Evolutionary conservation across 2,113 vertebrate genomes (phyloP).

Genomic region (Rhea pennata): DNA sequence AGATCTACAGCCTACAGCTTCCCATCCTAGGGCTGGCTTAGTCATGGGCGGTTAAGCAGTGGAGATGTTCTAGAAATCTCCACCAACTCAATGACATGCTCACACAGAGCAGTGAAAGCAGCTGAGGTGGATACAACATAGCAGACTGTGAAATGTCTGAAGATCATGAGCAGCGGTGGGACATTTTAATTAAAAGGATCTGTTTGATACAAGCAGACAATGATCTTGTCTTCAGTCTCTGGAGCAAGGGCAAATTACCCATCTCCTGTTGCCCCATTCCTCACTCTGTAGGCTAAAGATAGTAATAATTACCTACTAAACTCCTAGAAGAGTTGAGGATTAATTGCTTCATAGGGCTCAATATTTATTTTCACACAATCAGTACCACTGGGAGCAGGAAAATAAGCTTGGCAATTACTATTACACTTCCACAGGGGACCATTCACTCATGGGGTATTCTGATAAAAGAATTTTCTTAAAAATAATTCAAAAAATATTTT

Average conservation of each 20-base stretch:
- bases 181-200: background rate
- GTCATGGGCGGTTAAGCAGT: background rate
- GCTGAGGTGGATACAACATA: background rate
- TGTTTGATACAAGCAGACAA: background rate
- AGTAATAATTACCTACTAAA: constrained; percentile 30
- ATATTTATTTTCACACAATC: constrained; percentile 49
- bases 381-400: constrained; percentile 12
- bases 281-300: background rate
- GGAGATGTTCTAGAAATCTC: background rate
- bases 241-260: background rate
- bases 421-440: background rate
- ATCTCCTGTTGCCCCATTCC: background rate
- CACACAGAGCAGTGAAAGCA: background rate
- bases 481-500: background rate
- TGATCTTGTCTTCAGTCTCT: constrained; percentile 13
- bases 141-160: background rate
- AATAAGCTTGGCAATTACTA: constrained; percentile 9
- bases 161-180: background rate
- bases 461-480: background rate
- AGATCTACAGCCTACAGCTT: background rate
- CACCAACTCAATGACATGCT: background rate
- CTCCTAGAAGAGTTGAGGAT: constrained; percentile 2
- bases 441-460: background rate
- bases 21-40: background rate
- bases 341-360: constrained; percentile 49